These are phyloP conservation scores for Eumerus sabulonum DNA, from an alignment of 2,888 invertebrate species.

Conservation along the genomic window DNA sequence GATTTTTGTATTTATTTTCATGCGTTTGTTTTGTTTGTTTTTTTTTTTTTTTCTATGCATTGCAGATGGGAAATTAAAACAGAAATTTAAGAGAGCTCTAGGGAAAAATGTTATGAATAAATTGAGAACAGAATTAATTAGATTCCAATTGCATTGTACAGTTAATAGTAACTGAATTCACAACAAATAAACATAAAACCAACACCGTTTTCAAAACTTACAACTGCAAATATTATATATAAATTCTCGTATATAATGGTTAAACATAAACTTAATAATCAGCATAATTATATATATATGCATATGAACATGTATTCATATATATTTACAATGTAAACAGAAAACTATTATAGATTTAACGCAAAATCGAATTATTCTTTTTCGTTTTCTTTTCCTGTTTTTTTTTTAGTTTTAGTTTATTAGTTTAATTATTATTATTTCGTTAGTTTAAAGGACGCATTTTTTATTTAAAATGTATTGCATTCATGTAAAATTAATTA, in stretches of 20 bases:
- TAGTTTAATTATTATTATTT: conserved; percentile 21
- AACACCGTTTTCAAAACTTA: conserved; percentile 24
- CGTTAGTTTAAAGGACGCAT: conserved; percentile 4
- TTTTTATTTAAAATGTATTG: conserved; percentile 31
- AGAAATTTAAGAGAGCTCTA: conserved; percentile 73
- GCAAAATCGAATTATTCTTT: conserved; percentile 55
- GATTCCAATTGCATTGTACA: conserved; percentile 76
- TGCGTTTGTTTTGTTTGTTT: conserved; percentile 62
- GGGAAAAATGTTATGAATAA: conserved; percentile 73
- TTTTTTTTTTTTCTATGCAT: conserved; percentile 72
- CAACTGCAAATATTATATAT: conserved; percentile 54
- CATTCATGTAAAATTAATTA: conserved; percentile 52
- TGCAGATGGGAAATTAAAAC: conserved; percentile 76
- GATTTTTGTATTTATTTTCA: conserved; percentile 47
- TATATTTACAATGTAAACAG: conserved; percentile 34
- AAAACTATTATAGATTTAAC: conserved; percentile 30
- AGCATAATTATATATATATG: conserved; percentile 46
- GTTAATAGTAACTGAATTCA: conserved; percentile 70
- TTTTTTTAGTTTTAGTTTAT: too few species aligned
- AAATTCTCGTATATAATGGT: conserved; percentile 63
- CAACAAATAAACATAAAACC: conserved; percentile 30
- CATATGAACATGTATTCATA: too few species aligned
- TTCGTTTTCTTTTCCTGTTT: conserved; percentile 57
- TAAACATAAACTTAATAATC: conserved; percentile 40
- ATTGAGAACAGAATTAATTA: conserved; percentile 76